Conservation (phyloP, 2,888 invertebrate species). For the Acanthoscelides obtectus region DNA sequence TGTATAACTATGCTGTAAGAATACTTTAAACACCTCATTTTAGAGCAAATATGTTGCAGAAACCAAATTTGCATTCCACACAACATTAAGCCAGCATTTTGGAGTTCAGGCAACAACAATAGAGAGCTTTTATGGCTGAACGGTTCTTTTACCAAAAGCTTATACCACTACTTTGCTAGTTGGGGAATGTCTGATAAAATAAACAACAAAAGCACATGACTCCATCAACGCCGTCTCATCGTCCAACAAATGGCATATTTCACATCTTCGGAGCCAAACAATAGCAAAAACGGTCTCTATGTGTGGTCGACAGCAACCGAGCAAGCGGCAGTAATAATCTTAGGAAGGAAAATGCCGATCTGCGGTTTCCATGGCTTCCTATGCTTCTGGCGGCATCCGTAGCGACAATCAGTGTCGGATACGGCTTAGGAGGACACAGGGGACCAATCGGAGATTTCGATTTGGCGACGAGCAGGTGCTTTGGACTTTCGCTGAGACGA, state of each 20-base stretch:
- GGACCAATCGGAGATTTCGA: not conserved
- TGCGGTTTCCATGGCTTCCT: not conserved
- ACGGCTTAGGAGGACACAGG: not conserved
- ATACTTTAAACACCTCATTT: too few relatives aligned
- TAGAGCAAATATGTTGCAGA: too few relatives aligned
- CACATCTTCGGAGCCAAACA: not conserved
- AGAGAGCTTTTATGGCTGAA: too few relatives aligned
- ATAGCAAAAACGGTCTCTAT: constrained; percentile 24
- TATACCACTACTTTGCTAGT: too few relatives aligned
- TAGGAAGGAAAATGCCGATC: not conserved
- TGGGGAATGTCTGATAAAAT: too few relatives aligned
- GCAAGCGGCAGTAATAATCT: constrained; percentile 19
- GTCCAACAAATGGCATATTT: not conserved
- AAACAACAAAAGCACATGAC: too few relatives aligned
- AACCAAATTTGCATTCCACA: too few relatives aligned
- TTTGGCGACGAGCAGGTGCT: not conserved
- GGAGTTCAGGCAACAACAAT: too few relatives aligned
- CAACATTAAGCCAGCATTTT: too few relatives aligned
- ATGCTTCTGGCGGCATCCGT: not conserved
- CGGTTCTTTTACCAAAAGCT: too few relatives aligned
- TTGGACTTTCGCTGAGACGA: not conserved
- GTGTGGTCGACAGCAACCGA: constrained; percentile 30
- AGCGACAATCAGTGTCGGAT: not conserved
- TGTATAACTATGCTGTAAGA: too few relatives aligned
- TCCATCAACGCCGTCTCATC: not conserved